Conservation (phyloP, 2,113 vertebrate species). For the Cyrtonyx montezumae region DNA sequence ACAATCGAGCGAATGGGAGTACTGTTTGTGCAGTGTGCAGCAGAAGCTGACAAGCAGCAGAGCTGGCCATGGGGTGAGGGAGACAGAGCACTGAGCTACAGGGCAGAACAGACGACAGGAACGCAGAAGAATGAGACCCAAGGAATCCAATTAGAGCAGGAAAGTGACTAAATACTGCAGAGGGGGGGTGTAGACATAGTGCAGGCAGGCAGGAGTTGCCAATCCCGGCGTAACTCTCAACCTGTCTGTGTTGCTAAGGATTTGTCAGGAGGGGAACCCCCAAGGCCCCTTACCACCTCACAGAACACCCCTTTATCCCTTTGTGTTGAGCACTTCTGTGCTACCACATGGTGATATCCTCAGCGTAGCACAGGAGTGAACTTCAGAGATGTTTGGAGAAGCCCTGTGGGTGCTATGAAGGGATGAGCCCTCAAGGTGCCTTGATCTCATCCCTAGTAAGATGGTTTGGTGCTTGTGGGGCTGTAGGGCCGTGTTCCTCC, state of each 20-base stretch:
- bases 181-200: neutral
- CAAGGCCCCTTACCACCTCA: too few relatives aligned
- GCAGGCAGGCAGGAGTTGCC: neutral
- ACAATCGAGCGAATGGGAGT: neutral
- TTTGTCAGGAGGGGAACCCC: neutral
- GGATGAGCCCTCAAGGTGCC: neutral
- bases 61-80: fast-evolving
- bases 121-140: neutral
- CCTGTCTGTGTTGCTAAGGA: neutral
- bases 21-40: neutral
- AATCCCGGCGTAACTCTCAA: neutral
- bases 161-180: neutral
- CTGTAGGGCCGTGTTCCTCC: neutral
- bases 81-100: neutral
- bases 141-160: neutral
- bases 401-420: neutral
- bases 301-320: neutral
- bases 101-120: neutral
- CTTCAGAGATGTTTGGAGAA: neutral
- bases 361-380: neutral
- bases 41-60: neutral
- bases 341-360: neutral
- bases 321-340: neutral
- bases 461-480: too few relatives aligned
- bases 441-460: neutral